Base-by-base conservation (phyloP, 2,797 vertebrate genomes). In the Sus cebifrons region DNA sequence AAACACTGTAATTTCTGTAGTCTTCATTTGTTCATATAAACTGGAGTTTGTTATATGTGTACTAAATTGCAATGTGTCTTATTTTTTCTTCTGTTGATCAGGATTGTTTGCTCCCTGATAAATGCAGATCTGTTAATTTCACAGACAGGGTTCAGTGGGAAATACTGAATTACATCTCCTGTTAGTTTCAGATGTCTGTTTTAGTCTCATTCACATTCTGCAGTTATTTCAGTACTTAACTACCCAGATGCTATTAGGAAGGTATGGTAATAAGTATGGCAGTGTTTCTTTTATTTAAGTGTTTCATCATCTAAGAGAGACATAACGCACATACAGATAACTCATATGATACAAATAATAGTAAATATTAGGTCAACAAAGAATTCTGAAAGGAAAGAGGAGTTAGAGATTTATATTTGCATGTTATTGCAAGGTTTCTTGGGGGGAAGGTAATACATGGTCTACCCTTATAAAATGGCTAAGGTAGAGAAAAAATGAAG, bases 371-470 rank as follows among this genome's bases (percentile, higher is more conserved):
- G 13, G 20, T 77, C 10, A 85, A 60, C 23, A 89, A 78, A 84
- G 36, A 62, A 67, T 93, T 86, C 18, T 91, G n/a, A 91, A 96
- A 92, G 60, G 82, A 67, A 93, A 27, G 29, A 88, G 18, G 36
- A 17, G 3, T 6, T 40, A 94, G 73, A 87, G 17, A 62, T 60
- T 32, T 85, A 32, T 73, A 44, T 3, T 21, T 60, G 11, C 11
- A 70, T 67, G 23, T 73, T 73, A 52, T 81, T 60, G 1, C n/a
- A 75, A 58, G 58, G 14, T n/a, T 91, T 86, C 73, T 93, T 54
- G 11, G 67, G 49, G 74, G 84, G 4, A 89, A 56, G 18, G 18
- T 67, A 84, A 10, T 77, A 6, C 81, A 23, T 87, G 21, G n/a
- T 84, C 8, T 44, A 29, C 79, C 25, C 40, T 96, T 95, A 70